Evolutionary conservation across 2,888 invertebrate species (phyloP), one percentile per base, ranked within the genome.

Genomic region (Scrobipalpa costella): DNA sequence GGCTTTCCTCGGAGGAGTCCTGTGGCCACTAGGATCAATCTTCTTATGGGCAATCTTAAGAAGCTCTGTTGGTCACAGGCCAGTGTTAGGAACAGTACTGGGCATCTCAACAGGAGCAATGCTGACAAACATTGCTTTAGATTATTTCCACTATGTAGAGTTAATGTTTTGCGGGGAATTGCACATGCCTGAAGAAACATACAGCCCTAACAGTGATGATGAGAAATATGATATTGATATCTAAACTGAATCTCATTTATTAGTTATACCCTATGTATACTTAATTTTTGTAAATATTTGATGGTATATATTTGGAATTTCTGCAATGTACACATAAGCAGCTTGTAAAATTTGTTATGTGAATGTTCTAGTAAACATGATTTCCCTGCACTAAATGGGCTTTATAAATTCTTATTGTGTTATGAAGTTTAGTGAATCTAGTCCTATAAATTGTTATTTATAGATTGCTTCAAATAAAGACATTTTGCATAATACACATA

Each of bases 1-100:
- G 92, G 96, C 94, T 92, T 96, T 93, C 68, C 76, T 95, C 65
- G 96, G 96, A 61, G 95, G 97, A 55, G 92, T 96, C 9, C 92
- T 98, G 21, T 96, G 98, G 92, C 97, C 97, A 69, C 94, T 98
- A 78, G 98, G 98, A 13, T 97, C 98, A 0, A 95, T 98, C 57
- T 93, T 98, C 64, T 88, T 96, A 68, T 98, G 98, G 96, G 98
- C 98, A 8, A 94, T 98, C 44, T 86, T 96, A 49, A 94, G 97
- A 78, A 95, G 95, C 71, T 91, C 96, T 44, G 89, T 98, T 57
- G 96, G 96, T 0, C 93, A 94, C 69, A 94, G 94, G 79, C 93
- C 94, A 50, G 81, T 93, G 6, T 73, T 95, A 27, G 94, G 95
- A 70, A 94, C 95, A 36, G 72, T 94, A 40, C 90, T 95, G 69